Evolutionary conservation across 2,888 invertebrate genomes (phyloP).

Genomic region (Drosophila putrida): DNA sequence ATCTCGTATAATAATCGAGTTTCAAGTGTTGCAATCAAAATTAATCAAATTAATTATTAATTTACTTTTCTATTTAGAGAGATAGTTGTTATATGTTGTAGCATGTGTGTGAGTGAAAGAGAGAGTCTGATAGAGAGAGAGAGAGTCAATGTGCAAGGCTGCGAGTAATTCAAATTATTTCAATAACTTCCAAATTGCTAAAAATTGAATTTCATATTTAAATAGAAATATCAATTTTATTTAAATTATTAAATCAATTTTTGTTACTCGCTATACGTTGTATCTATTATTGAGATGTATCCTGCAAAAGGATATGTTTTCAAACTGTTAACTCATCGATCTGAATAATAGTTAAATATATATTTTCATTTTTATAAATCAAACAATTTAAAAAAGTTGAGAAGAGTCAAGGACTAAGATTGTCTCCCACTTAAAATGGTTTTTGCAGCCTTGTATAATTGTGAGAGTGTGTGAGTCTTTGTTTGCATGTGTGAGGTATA

Average conservation of each 20-base stretch:
- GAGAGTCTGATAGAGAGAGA: constrained; percentile 5
- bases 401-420: too few species aligned
- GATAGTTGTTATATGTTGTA: constrained; percentile 24
- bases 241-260: too few species aligned
- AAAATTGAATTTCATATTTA: neutral
- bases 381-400: too few species aligned
- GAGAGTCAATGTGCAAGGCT: constrained; percentile 11
- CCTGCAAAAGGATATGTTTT: too few species aligned
- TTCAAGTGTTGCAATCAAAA: constrained; percentile 83
- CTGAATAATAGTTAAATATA: too few species aligned
- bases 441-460: constrained; percentile 3
- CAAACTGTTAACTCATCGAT: too few species aligned
- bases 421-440: too few species aligned
- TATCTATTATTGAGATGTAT: too few species aligned
- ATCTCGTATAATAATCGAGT: constrained; percentile 63
- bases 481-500: constrained; percentile 14
- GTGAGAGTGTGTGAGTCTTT: constrained; percentile 20
- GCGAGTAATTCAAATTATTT: neutral
- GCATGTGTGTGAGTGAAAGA: constrained; percentile 12
- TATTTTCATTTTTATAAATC: too few species aligned
- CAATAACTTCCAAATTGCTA: neutral
- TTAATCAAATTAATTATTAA: constrained; percentile 80
- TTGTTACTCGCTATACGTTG: too few species aligned
- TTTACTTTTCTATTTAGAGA: constrained; percentile 30
- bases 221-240: neutral